Percentiles rank a stretch among this genome's conserved stretches.
These are phyloP conservation scores for Lysiphlebus fabarum DNA, from an alignment of 1,140 invertebrate genomes.

Conservation along the genomic window DNA sequence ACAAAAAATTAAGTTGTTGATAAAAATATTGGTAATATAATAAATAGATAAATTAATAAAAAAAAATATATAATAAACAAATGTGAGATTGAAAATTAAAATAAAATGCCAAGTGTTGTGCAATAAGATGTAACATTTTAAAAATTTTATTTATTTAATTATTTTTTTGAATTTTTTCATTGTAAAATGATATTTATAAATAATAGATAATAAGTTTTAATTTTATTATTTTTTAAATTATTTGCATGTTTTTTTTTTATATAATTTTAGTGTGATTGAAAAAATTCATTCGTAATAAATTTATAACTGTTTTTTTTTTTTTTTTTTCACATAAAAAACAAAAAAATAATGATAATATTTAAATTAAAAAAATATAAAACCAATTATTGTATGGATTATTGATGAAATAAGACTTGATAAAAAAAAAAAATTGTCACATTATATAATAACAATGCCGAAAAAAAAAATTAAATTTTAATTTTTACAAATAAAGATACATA, in stretches of 20 bases:
- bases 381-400: too few species aligned
- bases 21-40: too few species aligned
- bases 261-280: conserved; percentile 1
- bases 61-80: too few species aligned
- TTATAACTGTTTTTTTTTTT: too few species aligned
- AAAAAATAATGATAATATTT: background rate
- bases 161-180: conserved; percentile 24
- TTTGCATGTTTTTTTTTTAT: background rate
- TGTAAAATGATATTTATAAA: conserved; percentile 17
- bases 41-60: too few species aligned
- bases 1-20: too few species aligned
- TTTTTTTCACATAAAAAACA: background rate
- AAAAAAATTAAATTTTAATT: too few species aligned
- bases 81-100: background rate
- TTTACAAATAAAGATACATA: too few species aligned
- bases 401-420: too few species aligned
- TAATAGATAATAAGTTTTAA: background rate
- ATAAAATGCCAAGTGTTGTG: conserved; percentile 21
- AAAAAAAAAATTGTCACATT: too few species aligned
- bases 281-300: conserved; percentile 25
- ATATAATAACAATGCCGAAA: too few species aligned
- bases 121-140: conserved; percentile 29
- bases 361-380: too few species aligned
- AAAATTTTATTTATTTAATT: conserved; percentile 23
- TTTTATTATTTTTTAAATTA: background rate